Conservation (phyloP, 2,113 vertebrate genomes). For the Bufo bufo region DNA sequence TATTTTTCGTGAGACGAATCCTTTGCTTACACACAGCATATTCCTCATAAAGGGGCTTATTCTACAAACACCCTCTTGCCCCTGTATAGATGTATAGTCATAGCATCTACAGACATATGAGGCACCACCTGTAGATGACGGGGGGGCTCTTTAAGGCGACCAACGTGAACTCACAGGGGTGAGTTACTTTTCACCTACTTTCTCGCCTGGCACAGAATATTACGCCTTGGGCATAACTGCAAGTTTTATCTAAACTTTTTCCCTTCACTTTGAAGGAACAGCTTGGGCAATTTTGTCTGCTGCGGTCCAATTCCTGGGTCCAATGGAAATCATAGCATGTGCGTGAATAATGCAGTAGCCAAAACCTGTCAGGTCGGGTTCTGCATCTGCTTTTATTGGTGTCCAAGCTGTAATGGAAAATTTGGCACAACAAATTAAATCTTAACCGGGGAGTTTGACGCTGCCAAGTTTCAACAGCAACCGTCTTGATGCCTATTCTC, state of each 20-base stretch:
- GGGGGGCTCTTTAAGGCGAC: not conserved
- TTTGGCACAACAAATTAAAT: conserved; percentile 37
- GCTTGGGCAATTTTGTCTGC: not conserved
- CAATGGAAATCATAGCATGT: conserved; percentile 18
- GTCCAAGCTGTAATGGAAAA: conserved; percentile 9
- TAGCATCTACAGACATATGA: too few relatives aligned
- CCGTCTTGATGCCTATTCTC: not conserved
- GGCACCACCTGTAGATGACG: too few relatives aligned
- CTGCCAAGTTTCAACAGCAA: conserved; percentile 8
- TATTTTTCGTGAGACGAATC: too few relatives aligned
- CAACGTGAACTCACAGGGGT: not conserved
- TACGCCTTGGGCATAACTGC: not conserved
- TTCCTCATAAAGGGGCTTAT: too few relatives aligned
- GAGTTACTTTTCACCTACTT: not conserved
- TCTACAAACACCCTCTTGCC: too few relatives aligned
- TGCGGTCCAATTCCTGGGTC: not conserved
- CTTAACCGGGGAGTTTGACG: not conserved
- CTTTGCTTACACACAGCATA: too few relatives aligned
- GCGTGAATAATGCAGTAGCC: not conserved
- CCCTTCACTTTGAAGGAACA: not conserved
- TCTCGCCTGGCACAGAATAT: not conserved
- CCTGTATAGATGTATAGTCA: too few relatives aligned
- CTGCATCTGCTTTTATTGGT: conserved; percentile 34
- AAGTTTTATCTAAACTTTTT: conserved; percentile 13
- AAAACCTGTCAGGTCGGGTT: conserved; percentile 43